These are phyloP conservation scores for Oxytorus armatus DNA, from an alignment of 2,888 invertebrate species.

Conservation along the genomic window DNA sequence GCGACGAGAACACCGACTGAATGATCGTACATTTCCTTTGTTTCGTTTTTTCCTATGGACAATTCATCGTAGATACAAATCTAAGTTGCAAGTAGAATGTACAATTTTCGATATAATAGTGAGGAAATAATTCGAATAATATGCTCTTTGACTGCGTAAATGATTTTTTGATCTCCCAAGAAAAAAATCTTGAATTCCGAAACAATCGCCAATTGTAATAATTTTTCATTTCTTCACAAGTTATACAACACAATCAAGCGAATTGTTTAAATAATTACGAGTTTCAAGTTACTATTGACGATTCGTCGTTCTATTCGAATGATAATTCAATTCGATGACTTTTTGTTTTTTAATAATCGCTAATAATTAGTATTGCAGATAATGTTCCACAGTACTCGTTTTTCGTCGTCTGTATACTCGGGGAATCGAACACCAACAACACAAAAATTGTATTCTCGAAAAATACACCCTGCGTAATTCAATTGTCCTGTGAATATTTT, in stretches of 20 bases:
- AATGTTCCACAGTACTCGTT: conserved; percentile 25
- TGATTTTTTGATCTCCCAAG: not conserved
- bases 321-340: conserved; percentile 4
- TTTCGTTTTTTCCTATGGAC: conserved; percentile 34
- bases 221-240: conserved; percentile 67
- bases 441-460: conserved; percentile 1
- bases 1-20: conserved; percentile 23
- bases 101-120: conserved; percentile 44
- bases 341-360: conserved; percentile 16
- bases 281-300: conserved; percentile 24
- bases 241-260: conserved; percentile 34
- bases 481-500: conserved; percentile 56
- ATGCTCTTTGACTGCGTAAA: conserved; percentile 46
- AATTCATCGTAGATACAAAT: conserved; percentile 52
- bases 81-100: conserved; percentile 58
- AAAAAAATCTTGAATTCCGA: conserved; percentile 17
- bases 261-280: conserved; percentile 23
- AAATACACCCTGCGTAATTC: conserved; percentile 65
- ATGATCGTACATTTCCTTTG: conserved; percentile 27
- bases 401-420: conserved; percentile 7
- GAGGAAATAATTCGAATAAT: conserved; percentile 13
- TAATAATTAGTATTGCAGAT: conserved; percentile 36
- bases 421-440: conserved; percentile 29
- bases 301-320: conserved; percentile 16
- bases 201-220: conserved; percentile 37